These are phyloP conservation scores for Mamestra configurata DNA, from an alignment of 1,140 invertebrate genomes.

Conservation along the genomic window DNA sequence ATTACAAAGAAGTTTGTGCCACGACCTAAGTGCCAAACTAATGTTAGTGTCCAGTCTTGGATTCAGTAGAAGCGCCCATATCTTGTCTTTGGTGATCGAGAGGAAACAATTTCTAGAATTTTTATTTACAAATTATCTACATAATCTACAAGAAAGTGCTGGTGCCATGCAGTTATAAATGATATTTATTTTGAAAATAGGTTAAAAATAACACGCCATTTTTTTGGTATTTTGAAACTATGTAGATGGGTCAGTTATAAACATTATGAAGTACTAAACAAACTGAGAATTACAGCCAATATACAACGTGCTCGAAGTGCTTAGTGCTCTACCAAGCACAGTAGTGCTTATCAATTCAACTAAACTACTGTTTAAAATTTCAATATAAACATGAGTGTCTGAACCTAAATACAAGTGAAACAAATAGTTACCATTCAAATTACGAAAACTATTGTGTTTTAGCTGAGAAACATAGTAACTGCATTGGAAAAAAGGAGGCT, in stretches of 20 bases:
- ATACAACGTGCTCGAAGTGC: not conserved
- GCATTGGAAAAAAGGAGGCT: not conserved
- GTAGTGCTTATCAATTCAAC: not conserved
- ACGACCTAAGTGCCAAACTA: not conserved
- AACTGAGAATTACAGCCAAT: constrained; percentile 2
- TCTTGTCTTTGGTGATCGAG: not conserved
- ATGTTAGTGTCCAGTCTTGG: not conserved
- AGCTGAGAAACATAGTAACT: not conserved
- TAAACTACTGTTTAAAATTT: not conserved
- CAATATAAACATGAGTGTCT: not conserved
- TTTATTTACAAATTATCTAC: constrained; percentile 35
- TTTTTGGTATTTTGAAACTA: no score
- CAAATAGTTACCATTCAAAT: not conserved
- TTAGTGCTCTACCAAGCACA: constrained; percentile 16
- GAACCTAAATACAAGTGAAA: constrained; percentile 17
- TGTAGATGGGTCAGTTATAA: no score
- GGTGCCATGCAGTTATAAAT: constrained; percentile 18
- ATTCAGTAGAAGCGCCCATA: constrained; percentile 15
- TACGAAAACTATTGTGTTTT: not conserved
- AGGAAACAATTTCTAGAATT: not conserved
- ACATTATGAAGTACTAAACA: not conserved
- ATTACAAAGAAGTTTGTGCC: constrained; percentile 29
- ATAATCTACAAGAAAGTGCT: not conserved
- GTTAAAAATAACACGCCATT: no score
- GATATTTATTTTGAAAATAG: no score